phyloP scores from a whole-genome alignment of 1,140 invertebrate genomes.

The Lepeophtheirus salmonis region DNA sequence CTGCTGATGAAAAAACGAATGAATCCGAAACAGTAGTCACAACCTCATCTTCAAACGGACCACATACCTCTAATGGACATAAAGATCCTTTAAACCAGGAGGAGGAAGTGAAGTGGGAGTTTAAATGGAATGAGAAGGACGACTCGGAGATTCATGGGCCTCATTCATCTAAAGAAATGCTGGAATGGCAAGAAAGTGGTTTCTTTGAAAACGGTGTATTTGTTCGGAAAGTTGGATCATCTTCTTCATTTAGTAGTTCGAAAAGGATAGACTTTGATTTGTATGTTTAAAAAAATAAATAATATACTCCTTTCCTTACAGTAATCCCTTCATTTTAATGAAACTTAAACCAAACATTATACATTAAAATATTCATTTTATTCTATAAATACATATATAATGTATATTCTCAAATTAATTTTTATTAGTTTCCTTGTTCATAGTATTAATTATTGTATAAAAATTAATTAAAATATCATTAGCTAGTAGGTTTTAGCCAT shows the following conservation, averaged over 20 bases:
- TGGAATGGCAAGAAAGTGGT: slow-evolving; percentile 59
- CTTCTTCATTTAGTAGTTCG: slow-evolving; percentile 57
- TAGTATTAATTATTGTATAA: neutral
- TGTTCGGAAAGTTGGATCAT: slow-evolving; percentile 54
- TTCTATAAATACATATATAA: neutral
- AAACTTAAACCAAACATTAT: too few relatives aligned
- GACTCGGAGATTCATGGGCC: slow-evolving; percentile 61
- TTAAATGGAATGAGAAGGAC: slow-evolving; percentile 64
- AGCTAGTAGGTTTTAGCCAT: too few relatives aligned
- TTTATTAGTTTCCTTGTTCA: neutral
- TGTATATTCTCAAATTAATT: neutral
- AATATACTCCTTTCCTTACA: too few relatives aligned
- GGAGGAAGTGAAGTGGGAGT: slow-evolving; percentile 58
- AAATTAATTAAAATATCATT: too few relatives aligned
- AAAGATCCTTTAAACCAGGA: neutral
- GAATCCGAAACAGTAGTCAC: too few relatives aligned
- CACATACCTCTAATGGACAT: neutral
- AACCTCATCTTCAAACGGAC: too few relatives aligned
- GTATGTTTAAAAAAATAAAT: slow-evolving; percentile 36
- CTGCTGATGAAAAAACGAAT: slow-evolving; percentile 55
- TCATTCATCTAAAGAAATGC: slow-evolving; percentile 62
- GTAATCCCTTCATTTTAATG: too few relatives aligned
- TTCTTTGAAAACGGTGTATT: slow-evolving; percentile 67
- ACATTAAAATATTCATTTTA: neutral
- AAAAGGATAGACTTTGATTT: slow-evolving; percentile 82